Base-by-base conservation (phyloP, 2,113 vertebrate genomes). In the Zingel zingel region DNA sequence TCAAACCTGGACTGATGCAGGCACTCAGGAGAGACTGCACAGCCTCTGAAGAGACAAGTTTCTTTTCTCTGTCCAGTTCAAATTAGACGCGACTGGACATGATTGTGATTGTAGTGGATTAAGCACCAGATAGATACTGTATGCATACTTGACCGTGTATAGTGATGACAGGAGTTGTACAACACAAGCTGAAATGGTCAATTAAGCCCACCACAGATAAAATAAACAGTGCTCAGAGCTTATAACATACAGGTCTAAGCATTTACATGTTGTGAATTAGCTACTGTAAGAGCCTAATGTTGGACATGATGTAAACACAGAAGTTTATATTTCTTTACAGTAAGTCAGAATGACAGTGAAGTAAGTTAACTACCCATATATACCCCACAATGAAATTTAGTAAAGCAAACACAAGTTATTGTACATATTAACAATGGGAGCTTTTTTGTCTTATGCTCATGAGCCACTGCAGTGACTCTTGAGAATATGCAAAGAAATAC, bases 391-490 rank as follows among this genome's bases (percentile, higher is more conserved):
- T 77, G 58, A 79, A 47, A 71, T 82, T 86, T 71, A 77, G 77
- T 90, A 77, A 86, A 77, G 84, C 73, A 78, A 65, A 76, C 73
- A 80, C 84, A 88, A 73, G 65, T 84, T 90, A 93, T 93, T 81
- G 87, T 94, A 95, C 93, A 94, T 95, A 94, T 94, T 93, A 92
- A 95, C 93, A 95, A 69, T 51, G 64, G 72, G 77, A 91, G 78
- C 67, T 82, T 87, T 91, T 75, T 67, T 81, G 63, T 86, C 82
- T 86, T 30, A 23, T 56, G 72, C 88, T 88, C 57, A 74, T 48
- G 61, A 91, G 76, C 78, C 81, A 71, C 79, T 87, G 86, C 69
- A 82, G 83, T 74, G 83, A 83, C 84, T 85, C 82, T 79, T 56
- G 84, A 83, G 74, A 77, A 87, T 73, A 81, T 81, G 64, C 54